Evolutionary conservation across 2,797 vertebrate species (phyloP).

Genomic region (Pagetopsis macropterus): DNA sequence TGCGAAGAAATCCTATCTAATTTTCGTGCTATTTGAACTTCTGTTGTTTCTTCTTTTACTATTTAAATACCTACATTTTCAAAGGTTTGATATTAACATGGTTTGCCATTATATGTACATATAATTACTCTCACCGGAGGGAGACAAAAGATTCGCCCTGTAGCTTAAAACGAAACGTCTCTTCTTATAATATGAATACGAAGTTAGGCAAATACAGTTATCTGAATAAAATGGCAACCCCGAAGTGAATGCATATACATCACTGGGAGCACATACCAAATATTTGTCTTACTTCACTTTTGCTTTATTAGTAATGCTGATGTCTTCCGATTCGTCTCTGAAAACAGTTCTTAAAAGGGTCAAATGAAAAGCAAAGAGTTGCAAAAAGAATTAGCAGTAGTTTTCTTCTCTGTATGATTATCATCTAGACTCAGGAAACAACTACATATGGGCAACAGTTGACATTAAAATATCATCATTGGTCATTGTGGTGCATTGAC

Average conservation of each 20-base stretch:
- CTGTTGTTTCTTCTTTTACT: no score
- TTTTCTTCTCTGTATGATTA: background rate
- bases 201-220: background rate
- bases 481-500: background rate
- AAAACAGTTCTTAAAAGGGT: background rate
- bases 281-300: background rate
- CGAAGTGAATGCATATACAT: background rate
- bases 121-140: no score
- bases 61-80: background rate
- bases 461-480: background rate
- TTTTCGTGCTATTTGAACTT: background rate
- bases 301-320: background rate
- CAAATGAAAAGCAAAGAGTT: background rate
- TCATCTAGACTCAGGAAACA: background rate
- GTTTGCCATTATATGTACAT: background rate
- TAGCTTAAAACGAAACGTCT: background rate
- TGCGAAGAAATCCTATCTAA: background rate
- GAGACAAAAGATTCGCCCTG: no score
- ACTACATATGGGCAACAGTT: background rate
- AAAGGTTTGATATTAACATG: background rate
- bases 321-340: background rate
- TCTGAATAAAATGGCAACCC: background rate
- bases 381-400: background rate
- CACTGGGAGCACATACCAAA: background rate
- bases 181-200: background rate